phyloP scores from a whole-genome alignment of 2,888 invertebrate species.

The Epistrophe grossulariae region DNA sequence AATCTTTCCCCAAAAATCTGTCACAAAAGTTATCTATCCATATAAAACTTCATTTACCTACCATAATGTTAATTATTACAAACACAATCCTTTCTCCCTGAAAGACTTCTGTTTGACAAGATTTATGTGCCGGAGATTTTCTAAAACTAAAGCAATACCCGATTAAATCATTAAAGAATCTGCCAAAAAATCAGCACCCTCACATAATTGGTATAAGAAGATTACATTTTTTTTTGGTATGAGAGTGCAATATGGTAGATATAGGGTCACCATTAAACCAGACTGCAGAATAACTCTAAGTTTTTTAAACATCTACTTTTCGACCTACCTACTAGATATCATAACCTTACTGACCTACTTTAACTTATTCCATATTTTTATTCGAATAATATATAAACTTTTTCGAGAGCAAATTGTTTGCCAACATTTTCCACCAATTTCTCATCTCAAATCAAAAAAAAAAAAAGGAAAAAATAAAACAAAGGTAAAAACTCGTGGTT shows the following conservation, averaged over 20 bases:
- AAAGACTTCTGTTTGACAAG: slow-evolving; percentile 2
- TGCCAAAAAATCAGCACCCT: slow-evolving; percentile 6
- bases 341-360: slow-evolving; percentile 34
- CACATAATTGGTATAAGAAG: slow-evolving; percentile 11
- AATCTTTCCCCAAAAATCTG: background rate
- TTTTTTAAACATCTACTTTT: slow-evolving; percentile 11
- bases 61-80: slow-evolving; percentile 1
- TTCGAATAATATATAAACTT: background rate
- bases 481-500: slow-evolving; percentile 29
- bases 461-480: background rate
- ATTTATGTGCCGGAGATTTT: slow-evolving; percentile 1
- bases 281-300: slow-evolving; percentile 25
- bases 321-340: background rate
- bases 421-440: slow-evolving; percentile 26
- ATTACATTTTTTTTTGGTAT: slow-evolving; percentile 7
- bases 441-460: background rate
- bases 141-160: background rate
- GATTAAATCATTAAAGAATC: background rate
- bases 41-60: too few relatives aligned
- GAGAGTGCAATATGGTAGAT: background rate
- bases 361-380: background rate
- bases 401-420: slow-evolving; percentile 25
- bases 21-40: background rate
- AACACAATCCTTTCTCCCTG: background rate
- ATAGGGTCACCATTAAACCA: slow-evolving; percentile 21